These are phyloP conservation scores for Pammene aurita DNA, from an alignment of 2,888 invertebrate genomes.

Conservation along the genomic window DNA sequence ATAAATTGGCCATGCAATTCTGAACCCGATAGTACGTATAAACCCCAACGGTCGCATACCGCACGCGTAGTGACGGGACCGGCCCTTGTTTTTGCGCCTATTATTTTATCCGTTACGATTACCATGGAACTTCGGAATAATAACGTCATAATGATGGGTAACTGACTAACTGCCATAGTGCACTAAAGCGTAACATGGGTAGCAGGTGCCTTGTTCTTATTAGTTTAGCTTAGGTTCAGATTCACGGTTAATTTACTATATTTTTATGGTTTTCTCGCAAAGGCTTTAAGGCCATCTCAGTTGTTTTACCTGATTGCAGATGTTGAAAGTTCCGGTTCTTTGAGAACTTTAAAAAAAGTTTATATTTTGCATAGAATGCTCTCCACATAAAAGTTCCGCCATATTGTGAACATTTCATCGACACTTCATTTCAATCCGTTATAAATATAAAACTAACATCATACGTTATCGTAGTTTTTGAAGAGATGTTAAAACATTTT, in stretches of 20 bases:
- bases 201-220: neutral
- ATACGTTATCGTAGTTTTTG: too few relatives aligned
- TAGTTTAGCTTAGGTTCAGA: neutral
- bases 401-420: too few relatives aligned
- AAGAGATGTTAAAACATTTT: too few relatives aligned
- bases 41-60: slow-evolving; percentile 28
- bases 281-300: too few relatives aligned
- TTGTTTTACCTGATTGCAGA: too few relatives aligned
- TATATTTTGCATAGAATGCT: too few relatives aligned
- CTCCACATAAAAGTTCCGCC: too few relatives aligned
- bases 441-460: too few relatives aligned
- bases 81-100: slow-evolving; percentile 28
- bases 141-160: slow-evolving; percentile 9
- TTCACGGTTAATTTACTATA: neutral
- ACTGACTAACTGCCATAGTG: slow-evolving; percentile 31
- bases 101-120: slow-evolving; percentile 29
- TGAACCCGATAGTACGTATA: neutral
- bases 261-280: neutral
- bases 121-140: slow-evolving; percentile 26
- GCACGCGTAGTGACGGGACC: slow-evolving; percentile 18
- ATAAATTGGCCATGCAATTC: too few relatives aligned
- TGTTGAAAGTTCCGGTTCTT: too few relatives aligned
- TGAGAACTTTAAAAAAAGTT: too few relatives aligned
- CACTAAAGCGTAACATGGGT: slow-evolving; percentile 34
- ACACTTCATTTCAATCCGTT: too few relatives aligned